A percentile compares a stretch with the other conserved stretches of the same genome.
Conservation (phyloP, 2,113 vertebrate species). For the Tringa solitaria region DNA sequence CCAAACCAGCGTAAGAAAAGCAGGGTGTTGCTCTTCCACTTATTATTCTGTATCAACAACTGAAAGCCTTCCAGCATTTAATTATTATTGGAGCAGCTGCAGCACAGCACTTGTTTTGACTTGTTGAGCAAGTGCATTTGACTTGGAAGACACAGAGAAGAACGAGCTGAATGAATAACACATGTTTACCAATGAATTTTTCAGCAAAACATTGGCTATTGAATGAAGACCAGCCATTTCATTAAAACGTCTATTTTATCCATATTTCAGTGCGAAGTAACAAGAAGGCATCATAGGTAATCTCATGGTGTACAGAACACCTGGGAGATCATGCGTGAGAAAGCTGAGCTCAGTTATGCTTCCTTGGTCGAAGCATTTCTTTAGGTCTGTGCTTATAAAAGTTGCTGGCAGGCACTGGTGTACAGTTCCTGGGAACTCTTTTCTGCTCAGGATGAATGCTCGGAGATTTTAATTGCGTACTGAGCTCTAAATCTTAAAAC, state of each 20-base stretch:
- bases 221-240: background rate
- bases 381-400: background rate
- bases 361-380: background rate
- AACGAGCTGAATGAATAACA: constrained; percentile 39
- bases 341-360: background rate
- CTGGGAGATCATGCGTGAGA: background rate
- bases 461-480: background rate
- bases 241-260: background rate
- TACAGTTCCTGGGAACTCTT: background rate
- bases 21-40: background rate
- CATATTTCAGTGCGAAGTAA: background rate
- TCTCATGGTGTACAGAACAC: background rate
- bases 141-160: constrained; percentile 6
- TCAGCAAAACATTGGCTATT: background rate
- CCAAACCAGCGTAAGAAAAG: background rate
- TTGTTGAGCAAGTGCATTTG: constrained; percentile 14
- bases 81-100: constrained; percentile 26
- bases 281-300: background rate
- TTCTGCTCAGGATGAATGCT: background rate
- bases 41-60: background rate
- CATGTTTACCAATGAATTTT: background rate
- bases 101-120: constrained; percentile 32
- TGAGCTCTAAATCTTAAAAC: background rate
- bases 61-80: constrained; percentile 32
- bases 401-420: background rate